A percentile compares a stretch with the other conserved stretches of the same genome.
phyloP scores from a whole-genome alignment of 92 coral and sea anemone species.

The Meandrina meandrites region DNA sequence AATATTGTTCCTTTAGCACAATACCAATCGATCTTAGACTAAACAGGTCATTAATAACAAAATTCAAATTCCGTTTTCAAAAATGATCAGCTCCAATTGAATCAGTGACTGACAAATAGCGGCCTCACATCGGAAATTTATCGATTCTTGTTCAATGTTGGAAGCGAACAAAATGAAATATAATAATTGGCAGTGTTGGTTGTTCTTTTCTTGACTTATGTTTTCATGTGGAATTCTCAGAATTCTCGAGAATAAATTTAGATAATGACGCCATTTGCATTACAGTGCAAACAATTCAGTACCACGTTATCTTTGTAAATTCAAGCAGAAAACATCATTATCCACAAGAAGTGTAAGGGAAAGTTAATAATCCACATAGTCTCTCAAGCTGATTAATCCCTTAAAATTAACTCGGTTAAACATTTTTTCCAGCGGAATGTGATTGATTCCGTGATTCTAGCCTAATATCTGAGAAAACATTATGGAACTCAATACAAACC shows the following conservation, averaged over 20 bases:
- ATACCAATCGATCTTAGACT: neutral
- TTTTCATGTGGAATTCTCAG: neutral
- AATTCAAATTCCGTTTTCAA: constrained; percentile 1
- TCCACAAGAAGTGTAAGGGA: neutral
- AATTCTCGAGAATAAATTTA: neutral
- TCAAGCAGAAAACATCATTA: neutral
- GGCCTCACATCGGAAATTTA: neutral
- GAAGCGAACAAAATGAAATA: neutral
- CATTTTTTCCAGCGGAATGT: neutral
- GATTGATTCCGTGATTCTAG: constrained; percentile 15
- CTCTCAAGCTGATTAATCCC: neutral
- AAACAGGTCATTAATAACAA: neutral
- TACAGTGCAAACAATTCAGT: neutral
- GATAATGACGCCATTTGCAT: neutral
- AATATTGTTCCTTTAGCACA: neutral
- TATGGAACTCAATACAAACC: neutral
- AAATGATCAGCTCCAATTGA: neutral
- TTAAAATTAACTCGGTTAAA: neutral
- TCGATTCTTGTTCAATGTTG: neutral
- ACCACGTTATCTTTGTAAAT: neutral
- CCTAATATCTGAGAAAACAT: neutral
- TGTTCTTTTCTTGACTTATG: neutral
- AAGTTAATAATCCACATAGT: neutral
- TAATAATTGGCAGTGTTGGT: neutral
- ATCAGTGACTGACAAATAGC: neutral